Evolutionary conservation across 53 echinoderm and acorn worm species (phyloP).

Genomic region (Temnopleurus reevesii): DNA sequence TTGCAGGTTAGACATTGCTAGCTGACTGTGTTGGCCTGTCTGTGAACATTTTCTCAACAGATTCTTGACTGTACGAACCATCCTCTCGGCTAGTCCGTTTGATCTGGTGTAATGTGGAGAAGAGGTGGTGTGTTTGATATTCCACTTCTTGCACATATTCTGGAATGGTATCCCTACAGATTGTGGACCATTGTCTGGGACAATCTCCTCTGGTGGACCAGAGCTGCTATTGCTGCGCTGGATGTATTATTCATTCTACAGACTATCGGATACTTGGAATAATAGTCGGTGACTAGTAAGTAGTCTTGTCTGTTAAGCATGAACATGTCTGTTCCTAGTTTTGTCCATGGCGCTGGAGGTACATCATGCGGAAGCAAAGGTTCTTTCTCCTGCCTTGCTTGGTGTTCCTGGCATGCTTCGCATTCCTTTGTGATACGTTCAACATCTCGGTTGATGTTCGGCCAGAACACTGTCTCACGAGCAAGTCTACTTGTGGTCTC

Average conservation of each 20-base stretch:
- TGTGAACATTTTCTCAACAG: conserved; percentile 67
- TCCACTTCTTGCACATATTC: conserved; percentile 64
- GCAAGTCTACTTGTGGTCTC: too few species aligned
- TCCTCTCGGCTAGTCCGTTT: conserved; percentile 72
- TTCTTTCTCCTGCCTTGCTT: conserved; percentile 48
- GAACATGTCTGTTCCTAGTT: conserved; percentile 69
- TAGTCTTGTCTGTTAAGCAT: conserved; percentile 29
- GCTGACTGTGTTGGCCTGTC: conserved; percentile 62
- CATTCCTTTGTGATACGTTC: too few species aligned
- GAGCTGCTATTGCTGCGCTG: not conserved
- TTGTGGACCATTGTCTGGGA: conserved; percentile 74
- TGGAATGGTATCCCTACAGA: conserved; percentile 61
- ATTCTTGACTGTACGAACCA: conserved; percentile 70
- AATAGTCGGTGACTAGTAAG: conserved; percentile 41
- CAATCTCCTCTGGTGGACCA: conserved; percentile 58
- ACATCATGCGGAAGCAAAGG: conserved; percentile 46
- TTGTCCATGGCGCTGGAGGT: conserved; percentile 60
- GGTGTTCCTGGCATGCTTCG: conserved; percentile 55
- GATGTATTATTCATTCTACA: too few species aligned
- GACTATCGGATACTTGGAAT: too few species aligned
- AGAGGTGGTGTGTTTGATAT: conserved; percentile 65
- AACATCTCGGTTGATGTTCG: conserved; percentile 60
- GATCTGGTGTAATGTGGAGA: conserved; percentile 72
- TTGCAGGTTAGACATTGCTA: conserved; percentile 51
- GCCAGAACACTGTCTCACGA: conserved; percentile 76